These are phyloP conservation scores for Hyla sarda DNA, from an alignment of 2,113 vertebrate species.

Conservation along the genomic window DNA sequence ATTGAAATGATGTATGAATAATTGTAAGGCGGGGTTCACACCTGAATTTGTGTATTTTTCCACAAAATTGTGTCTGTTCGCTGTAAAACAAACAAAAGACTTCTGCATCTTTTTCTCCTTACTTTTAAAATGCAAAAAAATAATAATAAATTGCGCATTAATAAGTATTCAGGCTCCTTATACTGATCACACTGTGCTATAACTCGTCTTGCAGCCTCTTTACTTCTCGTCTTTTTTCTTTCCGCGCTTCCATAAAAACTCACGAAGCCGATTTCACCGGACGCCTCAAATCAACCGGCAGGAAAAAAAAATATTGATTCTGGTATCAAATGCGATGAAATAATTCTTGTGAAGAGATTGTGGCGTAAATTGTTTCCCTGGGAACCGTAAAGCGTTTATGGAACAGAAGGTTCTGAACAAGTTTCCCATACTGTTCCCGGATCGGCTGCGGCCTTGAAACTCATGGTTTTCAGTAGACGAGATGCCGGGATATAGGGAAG, in stretches of 20 bases:
- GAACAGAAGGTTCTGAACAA: slow-evolving; percentile 6
- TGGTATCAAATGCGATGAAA: slow-evolving; percentile 17
- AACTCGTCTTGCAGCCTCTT: background rate
- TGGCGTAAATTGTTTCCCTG: background rate
- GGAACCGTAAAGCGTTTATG: slow-evolving; percentile 16
- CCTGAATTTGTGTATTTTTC: too few relatives aligned
- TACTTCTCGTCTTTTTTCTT: background rate
- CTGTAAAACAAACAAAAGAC: too few relatives aligned
- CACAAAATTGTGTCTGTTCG: too few relatives aligned
- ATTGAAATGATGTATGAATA: too few relatives aligned
- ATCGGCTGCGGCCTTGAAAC: slow-evolving; percentile 18
- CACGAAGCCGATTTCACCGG: background rate
- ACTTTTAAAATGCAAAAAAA: too few relatives aligned
- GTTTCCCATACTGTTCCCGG: background rate
- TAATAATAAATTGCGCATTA: too few relatives aligned
- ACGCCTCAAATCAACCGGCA: background rate
- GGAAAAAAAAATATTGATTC: slow-evolving; percentile 14
- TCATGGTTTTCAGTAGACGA: slow-evolving; percentile 33
- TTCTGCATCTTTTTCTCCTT: too few relatives aligned
- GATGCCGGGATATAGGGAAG: slow-evolving; percentile 36
- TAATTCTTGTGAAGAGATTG: slow-evolving; percentile 30
- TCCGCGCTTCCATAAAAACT: background rate
- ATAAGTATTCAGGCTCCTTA: too few relatives aligned
- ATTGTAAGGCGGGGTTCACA: too few relatives aligned
- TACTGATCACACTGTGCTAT: too few relatives aligned